Evolutionary conservation across 2,888 invertebrate genomes (phyloP).

Genomic region (Synanthedon myopaeformis): DNA sequence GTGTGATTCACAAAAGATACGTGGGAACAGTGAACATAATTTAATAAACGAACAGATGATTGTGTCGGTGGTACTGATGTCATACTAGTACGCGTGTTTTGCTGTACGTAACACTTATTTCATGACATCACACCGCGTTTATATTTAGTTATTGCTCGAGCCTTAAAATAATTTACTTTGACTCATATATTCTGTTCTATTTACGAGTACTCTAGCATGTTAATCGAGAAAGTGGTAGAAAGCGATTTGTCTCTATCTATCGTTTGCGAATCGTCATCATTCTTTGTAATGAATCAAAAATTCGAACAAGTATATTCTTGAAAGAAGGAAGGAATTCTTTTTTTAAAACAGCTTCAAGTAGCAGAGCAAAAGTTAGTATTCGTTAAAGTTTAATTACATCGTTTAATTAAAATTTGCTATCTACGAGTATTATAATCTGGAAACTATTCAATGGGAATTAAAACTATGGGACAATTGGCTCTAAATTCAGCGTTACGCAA

Average conservation of each 20-base stretch:
- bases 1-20: constrained; percentile 11
- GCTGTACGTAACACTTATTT: constrained; percentile 52
- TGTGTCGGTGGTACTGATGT: constrained; percentile 49
- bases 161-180: constrained; percentile 54
- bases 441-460: background rate
- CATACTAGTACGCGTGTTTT: constrained; percentile 51
- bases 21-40: constrained; percentile 39
- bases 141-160: constrained; percentile 54
- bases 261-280: background rate
- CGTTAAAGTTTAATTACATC: no score
- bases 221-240: constrained; percentile 4
- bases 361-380: no score
- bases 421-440: background rate
- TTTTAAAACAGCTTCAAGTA: no score
- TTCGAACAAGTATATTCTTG: constrained; percentile 29
- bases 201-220: constrained; percentile 3
- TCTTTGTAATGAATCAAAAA: constrained; percentile 8
- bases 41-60: constrained; percentile 41
- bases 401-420: no score
- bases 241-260: constrained; percentile 8
- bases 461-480: background rate
- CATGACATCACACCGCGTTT: constrained; percentile 62
- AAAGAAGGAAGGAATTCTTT: no score
- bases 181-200: constrained; percentile 16
- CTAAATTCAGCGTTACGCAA: background rate